phyloP scores from a whole-genome alignment of 2,797 vertebrate genomes.

The Pagetopsis macropterus region DNA sequence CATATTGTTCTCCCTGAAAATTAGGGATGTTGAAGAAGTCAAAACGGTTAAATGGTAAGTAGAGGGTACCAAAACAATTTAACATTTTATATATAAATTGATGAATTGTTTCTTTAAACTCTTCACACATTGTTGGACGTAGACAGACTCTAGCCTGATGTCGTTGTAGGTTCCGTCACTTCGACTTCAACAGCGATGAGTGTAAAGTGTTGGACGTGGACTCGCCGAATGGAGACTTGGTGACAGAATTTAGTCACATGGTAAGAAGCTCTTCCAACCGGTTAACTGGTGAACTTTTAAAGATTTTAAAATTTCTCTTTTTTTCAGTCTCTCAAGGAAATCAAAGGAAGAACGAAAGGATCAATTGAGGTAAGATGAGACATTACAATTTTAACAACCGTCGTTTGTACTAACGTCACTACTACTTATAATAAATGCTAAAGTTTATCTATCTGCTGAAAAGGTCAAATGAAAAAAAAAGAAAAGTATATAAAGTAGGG shows the following conservation, averaged over 20 bases:
- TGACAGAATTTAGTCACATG: conserved; percentile 89
- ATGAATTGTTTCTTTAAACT: background rate
- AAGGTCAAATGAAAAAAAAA: no score
- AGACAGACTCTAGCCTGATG: background rate
- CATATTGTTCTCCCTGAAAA: conserved; percentile 18
- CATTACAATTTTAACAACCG: background rate
- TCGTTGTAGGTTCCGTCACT: conserved; percentile 86
- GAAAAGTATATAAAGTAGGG: no score
- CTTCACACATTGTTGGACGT: background rate
- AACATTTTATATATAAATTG: background rate
- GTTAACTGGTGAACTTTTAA: no score
- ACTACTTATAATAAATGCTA: no score
- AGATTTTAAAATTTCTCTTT: background rate
- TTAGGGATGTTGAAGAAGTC: conserved; percentile 88
- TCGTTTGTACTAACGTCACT: background rate
- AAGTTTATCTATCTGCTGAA: no score
- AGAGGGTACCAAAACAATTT: background rate
- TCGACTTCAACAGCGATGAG: conserved; percentile 86
- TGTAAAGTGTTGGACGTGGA: conserved; percentile 92
- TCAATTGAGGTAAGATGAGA: conserved; percentile 85
- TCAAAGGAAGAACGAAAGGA: conserved; percentile 80
- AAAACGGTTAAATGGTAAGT: conserved; percentile 88
- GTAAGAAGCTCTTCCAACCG: conserved; percentile 53
- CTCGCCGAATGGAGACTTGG: conserved; percentile 86
- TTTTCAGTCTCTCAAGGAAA: conserved; percentile 89